Conservation (phyloP, 2,888 invertebrate species). For the Pyrgus malvae region DNA sequence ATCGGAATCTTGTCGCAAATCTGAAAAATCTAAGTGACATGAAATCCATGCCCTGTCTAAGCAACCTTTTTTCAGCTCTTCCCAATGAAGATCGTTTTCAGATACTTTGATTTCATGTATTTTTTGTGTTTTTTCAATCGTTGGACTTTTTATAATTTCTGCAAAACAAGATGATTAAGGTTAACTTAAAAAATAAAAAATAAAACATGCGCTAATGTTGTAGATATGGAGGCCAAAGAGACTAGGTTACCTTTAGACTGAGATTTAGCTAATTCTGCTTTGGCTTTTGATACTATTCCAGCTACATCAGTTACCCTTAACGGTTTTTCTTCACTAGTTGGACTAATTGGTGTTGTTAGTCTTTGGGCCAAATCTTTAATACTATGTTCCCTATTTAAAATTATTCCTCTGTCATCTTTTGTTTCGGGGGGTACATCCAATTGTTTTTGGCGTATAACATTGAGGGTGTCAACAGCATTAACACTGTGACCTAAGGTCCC, state of each 20-base stretch:
- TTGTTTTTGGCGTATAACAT: slow-evolving; percentile 75
- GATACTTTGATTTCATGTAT: slow-evolving; percentile 89
- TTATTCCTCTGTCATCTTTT: slow-evolving; percentile 82
- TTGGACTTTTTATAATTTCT: slow-evolving; percentile 87
- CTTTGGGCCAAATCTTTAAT: slow-evolving; percentile 95
- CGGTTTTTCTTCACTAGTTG: slow-evolving; percentile 83
- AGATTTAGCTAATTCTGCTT: slow-evolving; percentile 94
- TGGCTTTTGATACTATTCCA: slow-evolving; percentile 95
- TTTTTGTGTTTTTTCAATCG: slow-evolving; percentile 85
- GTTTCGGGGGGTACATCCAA: slow-evolving; percentile 83
- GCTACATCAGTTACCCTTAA: slow-evolving; percentile 91
- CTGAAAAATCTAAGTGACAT: slow-evolving; percentile 98
- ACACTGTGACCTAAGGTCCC: slow-evolving; percentile 80
- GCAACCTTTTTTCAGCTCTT: slow-evolving; percentile 89
- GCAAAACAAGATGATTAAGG: slow-evolving; percentile 39
- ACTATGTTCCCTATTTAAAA: slow-evolving; percentile 89
- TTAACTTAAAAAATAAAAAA: not conserved
- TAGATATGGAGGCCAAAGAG: too few species aligned
- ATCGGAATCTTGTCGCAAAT: slow-evolving; percentile 94
- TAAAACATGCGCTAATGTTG: too few species aligned
- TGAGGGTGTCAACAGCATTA: slow-evolving; percentile 64
- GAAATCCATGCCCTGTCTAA: slow-evolving; percentile 89
- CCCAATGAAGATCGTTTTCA: slow-evolving; percentile 98
- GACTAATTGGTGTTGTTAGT: slow-evolving; percentile 85
- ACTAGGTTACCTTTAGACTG: slow-evolving; percentile 87